Percentiles rank a stretch among this genome's conserved stretches.
Evolutionary conservation across 2,113 vertebrate species (phyloP).

Genomic region (Corythaixoides concolor): DNA sequence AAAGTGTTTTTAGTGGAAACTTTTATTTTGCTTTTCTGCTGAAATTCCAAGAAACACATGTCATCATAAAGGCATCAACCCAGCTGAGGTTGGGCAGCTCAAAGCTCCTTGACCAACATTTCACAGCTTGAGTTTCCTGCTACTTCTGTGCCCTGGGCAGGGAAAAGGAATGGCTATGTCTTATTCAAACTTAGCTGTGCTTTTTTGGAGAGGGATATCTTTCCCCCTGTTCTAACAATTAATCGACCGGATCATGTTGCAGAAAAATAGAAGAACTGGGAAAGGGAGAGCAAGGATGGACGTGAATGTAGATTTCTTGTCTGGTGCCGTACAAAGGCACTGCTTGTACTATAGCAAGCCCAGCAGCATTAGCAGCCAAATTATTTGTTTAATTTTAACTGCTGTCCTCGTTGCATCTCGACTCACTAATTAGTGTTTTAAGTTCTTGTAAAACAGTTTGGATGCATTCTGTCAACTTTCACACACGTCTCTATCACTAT

Average conservation of each 20-base stretch:
- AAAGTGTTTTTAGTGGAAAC: background rate
- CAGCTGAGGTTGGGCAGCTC: background rate
- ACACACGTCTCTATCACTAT: background rate
- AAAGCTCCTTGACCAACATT: background rate
- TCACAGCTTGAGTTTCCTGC: background rate
- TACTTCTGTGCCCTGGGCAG: background rate
- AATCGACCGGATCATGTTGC: background rate
- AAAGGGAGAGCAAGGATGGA: background rate
- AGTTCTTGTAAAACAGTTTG: background rate
- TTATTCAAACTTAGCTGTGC: background rate
- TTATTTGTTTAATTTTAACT: slow-evolving; percentile 18
- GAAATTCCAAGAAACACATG: background rate
- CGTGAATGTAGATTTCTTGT: background rate
- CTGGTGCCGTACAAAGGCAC: background rate
- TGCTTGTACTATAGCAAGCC: background rate
- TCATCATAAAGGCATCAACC: background rate
- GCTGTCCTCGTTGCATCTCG: background rate
- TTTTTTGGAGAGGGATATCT: background rate
- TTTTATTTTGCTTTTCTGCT: background rate
- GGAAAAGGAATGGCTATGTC: background rate
- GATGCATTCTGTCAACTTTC: background rate
- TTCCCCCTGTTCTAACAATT: background rate
- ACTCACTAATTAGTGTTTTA: slow-evolving; percentile 38
- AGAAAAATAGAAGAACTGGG: background rate
- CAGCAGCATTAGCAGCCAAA: background rate